Base-by-base conservation (phyloP, 2,888 invertebrate genomes). In the Venusia cambrica region DNA sequence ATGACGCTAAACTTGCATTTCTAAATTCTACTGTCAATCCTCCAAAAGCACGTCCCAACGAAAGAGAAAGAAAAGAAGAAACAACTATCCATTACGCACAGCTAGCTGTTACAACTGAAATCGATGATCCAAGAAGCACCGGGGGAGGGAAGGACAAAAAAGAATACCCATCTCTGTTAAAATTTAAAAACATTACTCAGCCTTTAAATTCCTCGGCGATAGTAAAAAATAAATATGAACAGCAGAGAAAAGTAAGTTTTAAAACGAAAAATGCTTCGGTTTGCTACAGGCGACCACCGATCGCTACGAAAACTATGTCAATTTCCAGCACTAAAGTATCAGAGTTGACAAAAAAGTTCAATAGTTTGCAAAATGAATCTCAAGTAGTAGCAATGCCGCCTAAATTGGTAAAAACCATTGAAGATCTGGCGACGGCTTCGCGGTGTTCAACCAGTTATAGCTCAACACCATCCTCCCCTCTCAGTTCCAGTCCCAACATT, bases 271-370 rank as follows among this genome's bases (percentile, higher is more conserved):
- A 80, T 45, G 74, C 87, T 3, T 75, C 87, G 5, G 54, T 77
- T 9, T 76, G 79, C 13, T 72, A 88, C 26, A 74, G 87, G 51
- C 75, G 87, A 34, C 77, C 81, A 2, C 80, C 80, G 11, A 48
- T 77, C 15, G 68, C 69, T 14, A 66, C 81, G 4, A 87, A 80
- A 57, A 83, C 84, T 15, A 75, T 89, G 63, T 84, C 87, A 3
- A 75, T 89, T 44, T 72, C 80, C 5, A 80, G 87, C 40, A 91
- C 79, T 52, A 89, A 90, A 66, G 93, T 93, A 15, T 90, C 92
- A 24, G 90, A 91, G 62, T 67, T 93, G 37, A 91, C 93, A 1
- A 89, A 90, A 46, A 92, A 92, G 59, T 93, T 92, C 57, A 92
- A 93, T 61, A 89, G 91, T 62, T 79, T 92, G 56, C 88, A 90